Evolutionary conservation across 2,888 invertebrate genomes (phyloP).

Genomic region (Pyralis farinalis): DNA sequence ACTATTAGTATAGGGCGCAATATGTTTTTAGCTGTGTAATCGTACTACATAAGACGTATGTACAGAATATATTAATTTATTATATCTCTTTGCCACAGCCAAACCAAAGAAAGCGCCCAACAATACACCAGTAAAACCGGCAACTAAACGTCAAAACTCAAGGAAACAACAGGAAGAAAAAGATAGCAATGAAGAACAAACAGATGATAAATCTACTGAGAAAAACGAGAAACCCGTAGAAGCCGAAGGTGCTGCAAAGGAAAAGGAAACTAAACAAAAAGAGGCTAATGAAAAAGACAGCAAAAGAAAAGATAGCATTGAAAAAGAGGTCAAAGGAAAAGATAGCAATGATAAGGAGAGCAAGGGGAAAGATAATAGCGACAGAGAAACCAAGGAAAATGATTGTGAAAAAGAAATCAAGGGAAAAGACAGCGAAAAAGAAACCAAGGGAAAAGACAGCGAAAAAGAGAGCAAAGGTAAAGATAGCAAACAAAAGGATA

Average conservation of each 20-base stretch:
- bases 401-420: background rate
- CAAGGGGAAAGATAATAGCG: background rate
- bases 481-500: constrained; percentile 15
- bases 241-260: constrained; percentile 11
- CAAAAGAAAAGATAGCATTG: constrained; percentile 6
- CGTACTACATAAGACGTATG: too few relatives aligned
- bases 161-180: constrained; percentile 47
- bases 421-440: constrained; percentile 17
- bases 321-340: background rate
- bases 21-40: too few relatives aligned
- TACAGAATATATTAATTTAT: too few relatives aligned
- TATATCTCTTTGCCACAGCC: constrained; percentile 21
- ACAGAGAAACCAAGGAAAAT: background rate
- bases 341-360: background rate
- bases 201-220: constrained; percentile 2
- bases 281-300: constrained; percentile 1
- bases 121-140: constrained; percentile 37
- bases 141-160: constrained; percentile 54
- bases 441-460: constrained; percentile 18
- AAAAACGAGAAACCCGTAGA: constrained; percentile 7
- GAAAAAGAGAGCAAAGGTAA: constrained; percentile 22
- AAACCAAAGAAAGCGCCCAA: constrained; percentile 47
- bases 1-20: too few relatives aligned
- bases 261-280: constrained; percentile 19
- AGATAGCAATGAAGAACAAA: constrained; percentile 4